phyloP scores from a whole-genome alignment of 2,113 vertebrate species.

The Corythaeola cristata region DNA sequence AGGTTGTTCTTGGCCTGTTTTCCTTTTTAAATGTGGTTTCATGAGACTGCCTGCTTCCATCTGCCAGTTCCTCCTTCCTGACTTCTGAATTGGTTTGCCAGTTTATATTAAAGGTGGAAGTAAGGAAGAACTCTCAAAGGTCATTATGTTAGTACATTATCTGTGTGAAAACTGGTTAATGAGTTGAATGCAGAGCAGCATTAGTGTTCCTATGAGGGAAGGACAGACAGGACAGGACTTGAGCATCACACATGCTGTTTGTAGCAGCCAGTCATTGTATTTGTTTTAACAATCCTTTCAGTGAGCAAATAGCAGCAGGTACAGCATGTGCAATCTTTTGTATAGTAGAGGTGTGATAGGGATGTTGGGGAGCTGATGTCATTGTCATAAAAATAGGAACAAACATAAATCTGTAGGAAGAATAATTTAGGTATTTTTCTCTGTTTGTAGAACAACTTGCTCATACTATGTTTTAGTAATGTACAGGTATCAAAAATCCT shows the following conservation, averaged over 20 bases:
- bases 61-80: neutral
- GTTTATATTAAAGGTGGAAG: neutral
- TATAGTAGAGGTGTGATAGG: neutral
- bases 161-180: neutral
- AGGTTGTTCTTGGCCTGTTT: neutral
- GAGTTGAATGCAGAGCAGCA: neutral
- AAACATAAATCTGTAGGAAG: neutral
- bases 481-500: neutral
- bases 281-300: neutral
- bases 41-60: neutral
- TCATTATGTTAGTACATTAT: neutral
- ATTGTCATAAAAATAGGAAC: neutral
- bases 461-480: neutral
- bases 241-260: neutral
- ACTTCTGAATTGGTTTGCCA: neutral
- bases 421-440: neutral
- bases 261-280: neutral
- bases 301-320: neutral
- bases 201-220: neutral
- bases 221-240: neutral
- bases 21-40: neutral
- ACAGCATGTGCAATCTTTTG: neutral
- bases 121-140: neutral
- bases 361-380: neutral
- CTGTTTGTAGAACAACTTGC: neutral